Conservation (phyloP, 2,113 vertebrate species). For the Oreochromis niloticus region DNA sequence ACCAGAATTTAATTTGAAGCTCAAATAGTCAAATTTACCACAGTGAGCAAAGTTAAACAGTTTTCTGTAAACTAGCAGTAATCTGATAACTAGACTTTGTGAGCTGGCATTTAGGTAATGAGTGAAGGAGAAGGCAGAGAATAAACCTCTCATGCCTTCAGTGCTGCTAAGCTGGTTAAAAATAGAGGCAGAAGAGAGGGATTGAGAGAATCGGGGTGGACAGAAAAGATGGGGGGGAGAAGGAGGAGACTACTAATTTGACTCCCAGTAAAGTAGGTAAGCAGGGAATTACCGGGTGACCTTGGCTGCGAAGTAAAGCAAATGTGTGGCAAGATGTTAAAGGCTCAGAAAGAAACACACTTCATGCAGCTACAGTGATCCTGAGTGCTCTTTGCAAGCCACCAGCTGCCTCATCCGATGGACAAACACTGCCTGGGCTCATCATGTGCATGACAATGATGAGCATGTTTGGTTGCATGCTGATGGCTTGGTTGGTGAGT, state of each 20-base stretch:
- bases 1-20: background rate
- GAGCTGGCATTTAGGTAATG: constrained; percentile 55
- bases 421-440: constrained; percentile 14
- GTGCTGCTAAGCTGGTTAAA: constrained; percentile 62
- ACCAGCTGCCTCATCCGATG: constrained; percentile 19
- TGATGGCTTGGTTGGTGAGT: constrained; percentile 71
- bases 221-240: constrained; percentile 24
- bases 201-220: constrained; percentile 50
- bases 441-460: constrained; percentile 71
- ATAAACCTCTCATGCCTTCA: constrained; percentile 53
- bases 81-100: constrained; percentile 51
- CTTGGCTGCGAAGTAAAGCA: constrained; percentile 16
- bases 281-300: constrained; percentile 40
- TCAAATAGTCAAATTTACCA: background rate
- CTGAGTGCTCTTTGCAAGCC: background rate
- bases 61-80: background rate
- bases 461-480: constrained; percentile 66
- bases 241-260: constrained; percentile 14
- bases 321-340: background rate
- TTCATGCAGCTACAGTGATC: background rate
- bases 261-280: constrained; percentile 33
- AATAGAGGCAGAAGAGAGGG: constrained; percentile 60
- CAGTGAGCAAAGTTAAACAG: background rate
- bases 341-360: background rate
- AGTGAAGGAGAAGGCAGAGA: constrained; percentile 50